Base-by-base conservation (phyloP, 2,888 invertebrate genomes). In the Euclidia mi region DNA sequence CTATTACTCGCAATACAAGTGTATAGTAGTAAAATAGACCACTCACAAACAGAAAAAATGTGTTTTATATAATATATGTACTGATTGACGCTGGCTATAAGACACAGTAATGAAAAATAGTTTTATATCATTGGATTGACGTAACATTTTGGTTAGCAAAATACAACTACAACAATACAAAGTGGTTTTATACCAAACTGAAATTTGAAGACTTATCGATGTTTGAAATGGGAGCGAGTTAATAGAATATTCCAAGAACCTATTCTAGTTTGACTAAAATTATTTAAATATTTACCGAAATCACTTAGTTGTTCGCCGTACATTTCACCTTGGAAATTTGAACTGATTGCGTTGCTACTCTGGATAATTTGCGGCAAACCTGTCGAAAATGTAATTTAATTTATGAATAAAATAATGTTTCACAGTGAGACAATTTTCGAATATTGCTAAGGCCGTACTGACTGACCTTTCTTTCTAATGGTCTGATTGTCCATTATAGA, bases 241-340 rank as follows among this genome's bases (percentile, higher is more conserved):
- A 41, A 50, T 65, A 29, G 28, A 29, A 18, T 18, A 4, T 25
- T 35, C 25, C 31, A 35, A 25, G 35, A 45, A 45, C 11, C 12
- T 25, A 47, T 18, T 48, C 7, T 34, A 34, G 12, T 48, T 9
- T 51, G 15, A 35, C 46, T 49, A 46, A 57, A 56, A 47, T 53
- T 47, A 14, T 34, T 51, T 41, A 63, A 56, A 58, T 70, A 66
- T 75, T 86, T 84, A 94, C 94, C 94, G 71, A 89, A 92, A 69
- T 90, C 91, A 74, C 90, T 85, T 70, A 91, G 90, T 78, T 92
- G 94, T 76, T 90, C 94, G 48, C 90, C 92, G 65, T 88, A 94
- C 61, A 85, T 87, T 81, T 90, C 93, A 53, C 94, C 94, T 84
- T 92, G 91, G 69, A 92, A 92, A 75, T 93, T 93, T n/a, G 94